phyloP scores from a whole-genome alignment of 1,140 invertebrate genomes.

The Procambarus virginalis region DNA sequence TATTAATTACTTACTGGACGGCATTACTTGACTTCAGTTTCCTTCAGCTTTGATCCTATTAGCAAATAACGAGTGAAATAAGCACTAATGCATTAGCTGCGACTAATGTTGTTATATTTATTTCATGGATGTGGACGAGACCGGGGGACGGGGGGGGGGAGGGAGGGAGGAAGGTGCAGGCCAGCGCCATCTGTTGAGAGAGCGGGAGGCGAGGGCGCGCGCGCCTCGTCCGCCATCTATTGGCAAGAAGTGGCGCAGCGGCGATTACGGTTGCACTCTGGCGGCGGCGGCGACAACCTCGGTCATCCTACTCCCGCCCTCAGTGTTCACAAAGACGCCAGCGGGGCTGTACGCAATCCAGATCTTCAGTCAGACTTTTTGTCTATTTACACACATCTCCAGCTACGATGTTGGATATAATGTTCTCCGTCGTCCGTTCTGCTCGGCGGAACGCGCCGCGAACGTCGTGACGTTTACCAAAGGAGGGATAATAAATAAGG shows the following conservation, averaged over 20 bases:
- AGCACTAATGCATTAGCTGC: neutral
- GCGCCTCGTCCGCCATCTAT: conserved; percentile 20
- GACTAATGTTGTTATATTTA: conserved; percentile 10
- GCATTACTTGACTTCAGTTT: neutral
- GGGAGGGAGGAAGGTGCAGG: neutral
- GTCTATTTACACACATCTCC: no score
- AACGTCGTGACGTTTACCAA: no score
- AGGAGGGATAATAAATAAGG: no score
- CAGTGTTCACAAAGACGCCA: neutral
- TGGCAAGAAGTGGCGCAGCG: neutral
- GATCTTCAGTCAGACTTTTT: neutral
- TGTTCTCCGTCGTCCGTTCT: no score
- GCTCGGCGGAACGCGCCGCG: no score
- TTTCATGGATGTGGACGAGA: neutral
- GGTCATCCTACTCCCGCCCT: conserved; percentile 20
- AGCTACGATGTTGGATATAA: no score
- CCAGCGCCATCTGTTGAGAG: conserved; percentile 35
- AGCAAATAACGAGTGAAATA: neutral
- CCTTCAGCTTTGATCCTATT: neutral
- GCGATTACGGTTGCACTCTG: conserved; percentile 49
- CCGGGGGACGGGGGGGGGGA: no score
- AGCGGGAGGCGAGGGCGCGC: neutral
- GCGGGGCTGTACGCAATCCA: no score
- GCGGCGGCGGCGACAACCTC: neutral
- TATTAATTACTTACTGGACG: conserved; percentile 9